Base-by-base conservation (phyloP, 2,113 vertebrate species). In the Rhabdomys dilectus region DNA sequence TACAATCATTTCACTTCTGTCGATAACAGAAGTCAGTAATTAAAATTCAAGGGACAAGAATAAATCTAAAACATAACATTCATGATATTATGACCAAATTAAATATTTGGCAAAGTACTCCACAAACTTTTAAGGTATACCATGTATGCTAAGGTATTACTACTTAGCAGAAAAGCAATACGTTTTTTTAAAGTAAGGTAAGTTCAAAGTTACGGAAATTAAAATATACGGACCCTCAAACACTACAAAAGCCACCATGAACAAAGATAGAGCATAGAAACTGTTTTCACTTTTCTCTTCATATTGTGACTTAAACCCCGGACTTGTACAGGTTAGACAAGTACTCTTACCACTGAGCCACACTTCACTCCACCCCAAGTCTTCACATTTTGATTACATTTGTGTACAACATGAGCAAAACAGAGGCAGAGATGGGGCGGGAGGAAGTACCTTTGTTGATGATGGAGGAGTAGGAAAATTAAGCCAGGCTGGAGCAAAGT, bases 401-500 rank as follows among this genome's bases (percentile, higher is more conserved):
- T 96, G 36, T 64, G 0, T 13, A 91, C 29, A 88, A 85, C n/a
- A 87, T 68, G 36, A 96, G 42, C 64, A 60, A 91, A 77, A 81
- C 16, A 78, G 60, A 93, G 66, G 42, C 36, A 96, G 15, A 70
- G 91, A 97, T 19, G 82, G 21, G 56, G 88, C 34, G 31, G 42
- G 26, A 58, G 93, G 97, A 89, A 91, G 92, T 97, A 99, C 99
- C 98, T 99, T 99, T 97, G 98, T 97, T 97, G 99, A 98, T 58
- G 99, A 98, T 62, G 99, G 98, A 76, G 98, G 98, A 97, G 99
- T 98, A 97, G 99, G 98, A 98, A 99, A 99, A 98, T 98, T 99
- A 99, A 99, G 99, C 99, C 99, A 99, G 98, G 99, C 98, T 98
- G 99, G 99, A 99, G 99, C 98, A 99, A 99, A 99, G 98, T 99